These are phyloP conservation scores for Sycophila sp. DNA, from an alignment of 1,140 invertebrate genomes.

Conservation along the genomic window DNA sequence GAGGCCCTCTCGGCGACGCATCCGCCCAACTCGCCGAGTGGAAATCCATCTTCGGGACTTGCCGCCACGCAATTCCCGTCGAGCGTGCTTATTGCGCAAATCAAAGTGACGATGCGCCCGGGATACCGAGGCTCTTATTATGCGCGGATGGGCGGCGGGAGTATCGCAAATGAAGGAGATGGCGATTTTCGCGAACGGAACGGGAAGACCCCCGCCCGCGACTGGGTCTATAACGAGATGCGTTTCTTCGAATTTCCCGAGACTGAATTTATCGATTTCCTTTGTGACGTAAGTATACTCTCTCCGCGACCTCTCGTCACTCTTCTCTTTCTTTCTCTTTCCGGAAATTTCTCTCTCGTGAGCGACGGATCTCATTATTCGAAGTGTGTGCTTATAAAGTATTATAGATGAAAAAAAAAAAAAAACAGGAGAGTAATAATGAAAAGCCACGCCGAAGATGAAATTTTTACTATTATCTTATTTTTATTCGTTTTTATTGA, in stretches of 20 bases:
- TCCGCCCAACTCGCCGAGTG: too few species aligned
- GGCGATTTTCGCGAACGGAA: not conserved
- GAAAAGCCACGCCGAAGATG: not conserved
- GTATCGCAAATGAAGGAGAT: not conserved
- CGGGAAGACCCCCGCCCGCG: not conserved
- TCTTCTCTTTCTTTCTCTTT: too few species aligned
- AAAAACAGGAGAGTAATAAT: not conserved
- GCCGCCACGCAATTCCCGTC: too few species aligned
- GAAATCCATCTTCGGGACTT: too few species aligned
- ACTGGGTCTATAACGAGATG: not conserved
- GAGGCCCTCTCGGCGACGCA: not conserved
- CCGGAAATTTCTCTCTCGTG: too few species aligned
- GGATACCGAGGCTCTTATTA: not conserved
- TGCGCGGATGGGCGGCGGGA: not conserved
- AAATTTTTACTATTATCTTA: too few species aligned
- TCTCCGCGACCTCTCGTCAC: not conserved
- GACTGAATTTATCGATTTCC: not conserved
- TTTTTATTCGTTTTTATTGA: too few species aligned
- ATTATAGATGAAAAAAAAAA: not conserved
- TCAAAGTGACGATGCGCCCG: too few species aligned
- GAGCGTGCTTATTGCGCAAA: too few species aligned
- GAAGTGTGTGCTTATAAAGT: not conserved
- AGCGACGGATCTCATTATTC: not conserved
- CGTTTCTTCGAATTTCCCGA: not conserved
- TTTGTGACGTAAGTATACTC: not conserved